A percentile compares a stretch with the other conserved stretches of the same genome.
phyloP scores from a whole-genome alignment of 2,797 vertebrate species.

The Rousettus madagascariensis region DNA sequence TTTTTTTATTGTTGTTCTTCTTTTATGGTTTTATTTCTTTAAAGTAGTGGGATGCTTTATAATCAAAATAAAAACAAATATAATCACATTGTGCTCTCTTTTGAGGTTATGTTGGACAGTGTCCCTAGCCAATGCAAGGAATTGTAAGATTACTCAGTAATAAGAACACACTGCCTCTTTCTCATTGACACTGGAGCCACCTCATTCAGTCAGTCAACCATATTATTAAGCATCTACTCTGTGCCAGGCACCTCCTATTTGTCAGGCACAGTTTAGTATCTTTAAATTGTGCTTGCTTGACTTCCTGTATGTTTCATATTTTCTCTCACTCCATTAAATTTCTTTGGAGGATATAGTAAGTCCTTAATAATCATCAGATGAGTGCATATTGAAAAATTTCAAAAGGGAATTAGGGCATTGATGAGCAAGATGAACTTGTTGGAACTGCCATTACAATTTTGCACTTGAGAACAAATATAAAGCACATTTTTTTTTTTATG shows the following conservation, averaged over 20 bases:
- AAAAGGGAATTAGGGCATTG: background rate
- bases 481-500: background rate
- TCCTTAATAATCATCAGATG: background rate
- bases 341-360: background rate
- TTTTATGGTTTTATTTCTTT: background rate
- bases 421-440: background rate
- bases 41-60: background rate
- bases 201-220: background rate
- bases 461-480: background rate
- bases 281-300: background rate
- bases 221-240: background rate
- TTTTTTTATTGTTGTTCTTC: too few species aligned
- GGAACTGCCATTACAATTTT: constrained; percentile 19
- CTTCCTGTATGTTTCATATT: background rate
- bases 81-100: background rate
- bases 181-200: background rate
- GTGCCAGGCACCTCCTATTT: background rate
- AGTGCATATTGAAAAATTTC: constrained; percentile 28
- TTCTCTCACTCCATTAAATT: constrained; percentile 4
- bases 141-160: background rate
- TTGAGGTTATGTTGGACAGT: background rate
- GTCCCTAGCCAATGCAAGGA: background rate
- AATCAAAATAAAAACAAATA: background rate
- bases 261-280: background rate
- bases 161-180: background rate